Base-by-base conservation (phyloP, 2,888 invertebrate genomes). In the Vesta saturnalis region DNA sequence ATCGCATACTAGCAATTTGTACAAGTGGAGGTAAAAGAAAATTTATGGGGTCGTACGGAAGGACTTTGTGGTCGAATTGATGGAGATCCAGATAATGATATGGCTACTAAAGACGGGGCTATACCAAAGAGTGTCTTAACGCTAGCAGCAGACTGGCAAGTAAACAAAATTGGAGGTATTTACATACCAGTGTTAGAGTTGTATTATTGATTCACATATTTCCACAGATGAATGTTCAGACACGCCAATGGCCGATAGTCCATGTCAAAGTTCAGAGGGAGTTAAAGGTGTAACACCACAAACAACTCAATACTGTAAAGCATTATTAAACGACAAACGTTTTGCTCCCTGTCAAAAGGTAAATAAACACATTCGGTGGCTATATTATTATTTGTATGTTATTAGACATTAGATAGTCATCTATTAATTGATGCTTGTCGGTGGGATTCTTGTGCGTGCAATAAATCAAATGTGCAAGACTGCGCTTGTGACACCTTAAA, bases 51-150 rank as follows among this genome's bases (percentile, higher is more conserved):
- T 77, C 89, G 90, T 76, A 92, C 94, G 0, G 89, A 89, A 70
- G 96, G 96, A 62, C 85, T 96, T 0, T 96, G 96, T 79, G 96
- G 96, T 0, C 86, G 86, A 0, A 83, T 94, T 74, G 92, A 96
- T 81, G 92, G 92, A 0, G 87, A 90, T 76, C 83, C 85, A 3
- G 83, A 83, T 5, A 92, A 94, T 77, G 95, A 96, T 80, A 85
- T 93, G 72, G 81, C 84, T 30, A 89, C 88, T 0, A 87, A 87
- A 74, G 90, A 90, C 30, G 91, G 90, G 0, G 83, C 81, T 0
- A 76, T 84, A 4, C 82, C 85, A 0, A 80, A 79, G 69, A 84
- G 79, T 73, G 83, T 88, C 18, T 78, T 85, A 0, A 85, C 86
- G 0, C 83, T 90, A 61, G 89, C 88, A 0, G 83, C 86, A 0